Evolutionary conservation across 1,140 invertebrate genomes (phyloP).

Genomic region (Eubasilissa regina): DNA sequence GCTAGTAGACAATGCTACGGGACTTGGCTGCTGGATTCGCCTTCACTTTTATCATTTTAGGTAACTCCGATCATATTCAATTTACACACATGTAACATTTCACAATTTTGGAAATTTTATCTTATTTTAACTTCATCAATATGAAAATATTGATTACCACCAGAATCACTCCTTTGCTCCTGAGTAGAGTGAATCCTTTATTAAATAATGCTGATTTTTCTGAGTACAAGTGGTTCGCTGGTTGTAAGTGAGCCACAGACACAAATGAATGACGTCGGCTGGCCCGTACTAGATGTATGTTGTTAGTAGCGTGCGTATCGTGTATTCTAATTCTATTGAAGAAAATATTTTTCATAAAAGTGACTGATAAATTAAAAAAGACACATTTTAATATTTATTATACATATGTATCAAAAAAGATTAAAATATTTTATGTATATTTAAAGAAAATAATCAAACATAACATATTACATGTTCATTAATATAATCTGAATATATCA

Average conservation of each 20-base stretch:
- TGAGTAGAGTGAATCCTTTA: no score
- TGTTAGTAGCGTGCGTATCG: conserved; percentile 54
- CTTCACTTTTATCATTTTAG: background rate
- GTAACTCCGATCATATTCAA: no score
- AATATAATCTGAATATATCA: conserved; percentile 47
- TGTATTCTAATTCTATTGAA: conserved; percentile 60
- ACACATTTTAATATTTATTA: conserved; percentile 60
- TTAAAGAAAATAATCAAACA: conserved; percentile 50
- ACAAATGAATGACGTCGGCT: conserved; percentile 46
- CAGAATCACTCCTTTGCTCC: no score
- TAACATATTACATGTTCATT: conserved; percentile 44
- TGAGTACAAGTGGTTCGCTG: background rate
- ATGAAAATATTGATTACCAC: no score
- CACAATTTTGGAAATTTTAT: no score
- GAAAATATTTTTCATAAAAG: conserved; percentile 60
- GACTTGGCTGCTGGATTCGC: conserved; percentile 6
- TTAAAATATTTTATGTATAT: conserved; percentile 58
- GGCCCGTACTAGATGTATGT: conserved; percentile 56
- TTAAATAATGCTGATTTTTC: background rate
- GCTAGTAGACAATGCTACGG: conserved; percentile 10
- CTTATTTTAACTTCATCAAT: no score
- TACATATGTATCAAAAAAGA: conserved; percentile 57
- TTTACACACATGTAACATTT: no score
- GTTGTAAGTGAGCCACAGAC: conserved; percentile 21
- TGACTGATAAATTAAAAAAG: conserved; percentile 59